Percentiles rank a stretch among this genome's conserved stretches.
These are phyloP conservation scores for Drosophila prosaltans DNA, from an alignment of 1,140 invertebrate genomes.

Conservation along the genomic window DNA sequence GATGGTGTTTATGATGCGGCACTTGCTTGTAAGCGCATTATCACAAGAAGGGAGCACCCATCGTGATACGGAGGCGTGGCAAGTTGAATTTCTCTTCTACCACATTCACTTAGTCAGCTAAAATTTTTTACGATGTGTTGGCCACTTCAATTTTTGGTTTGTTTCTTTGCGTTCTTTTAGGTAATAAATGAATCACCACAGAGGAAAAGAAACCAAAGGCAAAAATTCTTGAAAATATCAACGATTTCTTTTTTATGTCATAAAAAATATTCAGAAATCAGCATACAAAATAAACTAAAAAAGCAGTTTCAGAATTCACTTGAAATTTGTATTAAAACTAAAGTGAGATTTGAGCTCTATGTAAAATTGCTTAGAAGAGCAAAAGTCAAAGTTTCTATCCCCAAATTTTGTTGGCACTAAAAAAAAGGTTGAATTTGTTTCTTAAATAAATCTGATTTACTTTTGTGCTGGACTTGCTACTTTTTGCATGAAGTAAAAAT, in stretches of 20 bases:
- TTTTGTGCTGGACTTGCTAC: too few species aligned
- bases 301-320: too few species aligned
- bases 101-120: constrained; percentile 54
- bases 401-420: too few species aligned
- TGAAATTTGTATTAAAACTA: too few species aligned
- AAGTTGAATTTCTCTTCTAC: constrained; percentile 19
- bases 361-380: too few species aligned
- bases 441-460: too few species aligned
- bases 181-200: constrained; percentile 6
- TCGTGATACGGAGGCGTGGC: constrained; percentile 27
- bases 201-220: background rate
- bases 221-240: background rate
- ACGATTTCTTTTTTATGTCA: background rate
- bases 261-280: background rate
- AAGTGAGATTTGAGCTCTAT: too few species aligned
- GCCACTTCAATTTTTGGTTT: constrained; percentile 16
- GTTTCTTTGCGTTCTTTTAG: background rate
- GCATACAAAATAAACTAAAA: background rate
- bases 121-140: constrained; percentile 43
- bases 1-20: constrained; percentile 43
- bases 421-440: too few species aligned
- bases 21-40: constrained; percentile 18
- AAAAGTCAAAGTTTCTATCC: too few species aligned
- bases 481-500: too few species aligned
- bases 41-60: background rate